These are phyloP conservation scores for Eupleurogrammus muticus DNA, from an alignment of 2,797 vertebrate genomes.

Conservation along the genomic window DNA sequence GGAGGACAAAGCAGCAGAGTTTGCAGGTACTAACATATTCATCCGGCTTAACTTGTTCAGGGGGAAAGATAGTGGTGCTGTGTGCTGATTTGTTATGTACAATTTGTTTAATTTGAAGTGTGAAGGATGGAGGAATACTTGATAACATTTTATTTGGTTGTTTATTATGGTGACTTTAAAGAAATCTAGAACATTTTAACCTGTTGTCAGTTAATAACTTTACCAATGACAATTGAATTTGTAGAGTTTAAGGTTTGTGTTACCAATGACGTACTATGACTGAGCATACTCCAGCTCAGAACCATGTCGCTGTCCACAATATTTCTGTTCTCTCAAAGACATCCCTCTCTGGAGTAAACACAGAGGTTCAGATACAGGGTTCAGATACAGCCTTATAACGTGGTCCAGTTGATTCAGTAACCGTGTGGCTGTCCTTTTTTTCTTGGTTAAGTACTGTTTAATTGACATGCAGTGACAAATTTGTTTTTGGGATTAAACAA, in stretches of 20 bases:
- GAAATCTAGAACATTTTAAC: too few species aligned
- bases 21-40: slow-evolving; percentile 80
- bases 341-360: background rate
- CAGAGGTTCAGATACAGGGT: background rate
- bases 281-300: background rate
- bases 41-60: background rate
- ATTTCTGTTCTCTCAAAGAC: background rate
- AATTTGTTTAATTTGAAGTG: too few species aligned
- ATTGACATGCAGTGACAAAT: background rate
- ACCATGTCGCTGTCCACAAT: too few species aligned
- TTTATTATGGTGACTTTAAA: too few species aligned
- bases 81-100: background rate
- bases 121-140: too few species aligned
- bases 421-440: background rate
- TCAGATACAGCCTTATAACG: background rate
- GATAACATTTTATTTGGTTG: too few species aligned
- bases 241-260: background rate
- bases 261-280: too few species aligned
- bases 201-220: background rate
- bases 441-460: background rate
- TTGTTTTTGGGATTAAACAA: slow-evolving; percentile 2
- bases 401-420: background rate
- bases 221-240: background rate
- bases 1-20: slow-evolving; percentile 89
- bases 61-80: background rate